These are phyloP conservation scores for Pelecanoides urinatrix DNA, from an alignment of 2,113 vertebrate species.

Conservation along the genomic window DNA sequence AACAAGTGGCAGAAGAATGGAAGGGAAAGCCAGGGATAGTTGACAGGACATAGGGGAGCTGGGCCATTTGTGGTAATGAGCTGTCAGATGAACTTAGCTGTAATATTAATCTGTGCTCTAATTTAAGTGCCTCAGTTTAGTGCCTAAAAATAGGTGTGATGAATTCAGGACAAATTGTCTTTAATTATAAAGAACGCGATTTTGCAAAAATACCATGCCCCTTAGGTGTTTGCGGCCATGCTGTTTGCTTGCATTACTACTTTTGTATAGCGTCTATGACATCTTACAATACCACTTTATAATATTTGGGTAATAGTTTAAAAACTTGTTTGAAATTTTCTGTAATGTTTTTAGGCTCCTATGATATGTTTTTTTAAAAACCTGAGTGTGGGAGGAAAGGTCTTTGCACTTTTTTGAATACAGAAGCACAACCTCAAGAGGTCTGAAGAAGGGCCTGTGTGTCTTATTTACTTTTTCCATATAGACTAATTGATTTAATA, in stretches of 20 bases:
- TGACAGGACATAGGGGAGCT: background rate
- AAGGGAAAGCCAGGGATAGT: fast-evolving
- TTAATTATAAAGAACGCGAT: background rate
- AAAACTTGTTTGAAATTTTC: background rate
- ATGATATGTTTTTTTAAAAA: fast-evolving
- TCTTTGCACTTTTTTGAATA: background rate
- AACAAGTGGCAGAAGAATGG: background rate
- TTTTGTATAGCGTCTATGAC: fast-evolving
- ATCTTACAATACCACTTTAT: background rate
- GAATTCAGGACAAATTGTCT: background rate
- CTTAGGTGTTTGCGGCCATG: background rate
- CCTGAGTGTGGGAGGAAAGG: background rate
- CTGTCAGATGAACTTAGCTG: background rate
- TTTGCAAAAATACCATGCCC: background rate
- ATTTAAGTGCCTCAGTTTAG: background rate
- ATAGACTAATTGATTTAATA: background rate
- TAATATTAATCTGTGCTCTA: background rate
- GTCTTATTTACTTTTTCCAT: background rate
- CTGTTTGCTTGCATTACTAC: background rate
- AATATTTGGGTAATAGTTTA: background rate
- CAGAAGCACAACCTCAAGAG: background rate
- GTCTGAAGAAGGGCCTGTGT: background rate
- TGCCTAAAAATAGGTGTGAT: background rate
- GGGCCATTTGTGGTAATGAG: background rate
- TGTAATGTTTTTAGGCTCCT: background rate